Evolutionary conservation across 2,888 invertebrate genomes (phyloP).

Genomic region (Leptopilina syphax): DNA sequence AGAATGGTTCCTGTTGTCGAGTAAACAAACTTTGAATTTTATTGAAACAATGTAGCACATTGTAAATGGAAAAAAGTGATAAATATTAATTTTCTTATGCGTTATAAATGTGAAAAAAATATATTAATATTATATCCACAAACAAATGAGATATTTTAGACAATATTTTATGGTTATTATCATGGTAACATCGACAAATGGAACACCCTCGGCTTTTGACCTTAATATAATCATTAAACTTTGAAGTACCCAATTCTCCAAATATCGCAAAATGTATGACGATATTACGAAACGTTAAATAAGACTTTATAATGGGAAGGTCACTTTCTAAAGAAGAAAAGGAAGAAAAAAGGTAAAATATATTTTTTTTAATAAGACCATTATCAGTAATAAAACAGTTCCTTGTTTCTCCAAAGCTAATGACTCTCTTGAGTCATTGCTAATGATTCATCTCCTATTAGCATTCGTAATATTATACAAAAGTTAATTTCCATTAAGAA

Average conservation of each 20-base stretch:
- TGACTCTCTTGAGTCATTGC: constrained; percentile 4
- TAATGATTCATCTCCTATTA: constrained; percentile 21
- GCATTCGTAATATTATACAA: constrained; percentile 16
- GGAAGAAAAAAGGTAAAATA: constrained; percentile 23
- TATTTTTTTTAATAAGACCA: neutral
- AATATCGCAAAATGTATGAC: constrained; percentile 15
- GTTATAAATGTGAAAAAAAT: too few species aligned
- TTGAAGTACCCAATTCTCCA: constrained; percentile 10
- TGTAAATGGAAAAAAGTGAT: too few species aligned
- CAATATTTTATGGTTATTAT: too few species aligned
- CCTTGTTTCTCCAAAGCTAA: constrained; percentile 20
- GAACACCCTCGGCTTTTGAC: constrained; percentile 19
- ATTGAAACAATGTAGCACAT: too few species aligned
- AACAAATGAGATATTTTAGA: too few species aligned
- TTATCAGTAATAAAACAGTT: constrained; percentile 18
- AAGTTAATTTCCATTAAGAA: constrained; percentile 36
- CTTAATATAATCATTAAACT: constrained; percentile 33
- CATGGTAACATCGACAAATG: too few species aligned
- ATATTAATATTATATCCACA: too few species aligned
- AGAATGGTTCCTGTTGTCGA: too few species aligned
- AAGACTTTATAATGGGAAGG: constrained; percentile 25
- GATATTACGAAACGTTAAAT: constrained; percentile 20
- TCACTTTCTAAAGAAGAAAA: constrained; percentile 35
- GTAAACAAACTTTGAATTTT: too few species aligned
- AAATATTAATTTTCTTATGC: too few species aligned